Percentiles rank a stretch among this genome's conserved stretches.
Conservation (phyloP, 2,888 invertebrate species). For the Minunthozetes semirufus region DNA sequence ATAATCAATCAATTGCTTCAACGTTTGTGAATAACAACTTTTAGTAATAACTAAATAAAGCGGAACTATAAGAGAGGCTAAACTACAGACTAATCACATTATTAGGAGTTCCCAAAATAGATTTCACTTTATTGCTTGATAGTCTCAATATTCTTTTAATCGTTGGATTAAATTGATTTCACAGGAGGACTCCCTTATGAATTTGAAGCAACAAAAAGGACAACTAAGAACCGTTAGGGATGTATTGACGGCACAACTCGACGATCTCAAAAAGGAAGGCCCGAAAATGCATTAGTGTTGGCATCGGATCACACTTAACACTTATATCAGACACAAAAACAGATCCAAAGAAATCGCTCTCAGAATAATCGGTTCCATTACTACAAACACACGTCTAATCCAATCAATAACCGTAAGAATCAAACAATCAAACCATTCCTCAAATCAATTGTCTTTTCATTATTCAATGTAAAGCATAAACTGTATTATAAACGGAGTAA, state of each 20-base stretch:
- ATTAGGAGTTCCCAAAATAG: not conserved
- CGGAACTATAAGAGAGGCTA: not conserved
- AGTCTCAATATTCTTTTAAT: not conserved
- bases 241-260: slow-evolving; percentile 33
- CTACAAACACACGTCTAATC: not conserved
- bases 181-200: slow-evolving; percentile 27
- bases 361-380: not conserved
- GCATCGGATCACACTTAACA: not conserved
- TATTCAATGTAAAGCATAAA: not conserved
- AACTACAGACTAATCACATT: not conserved
- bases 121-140: not conserved
- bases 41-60: not conserved
- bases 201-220: not conserved
- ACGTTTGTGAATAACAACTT: not conserved
- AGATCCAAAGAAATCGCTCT: not conserved
- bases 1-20: not conserved
- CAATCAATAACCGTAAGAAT: slow-evolving; percentile 4
- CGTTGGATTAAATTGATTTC: not conserved
- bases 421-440: not conserved
- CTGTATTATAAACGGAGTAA: not conserved
- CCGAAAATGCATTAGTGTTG: slow-evolving; percentile 19
- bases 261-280: slow-evolving; percentile 32
- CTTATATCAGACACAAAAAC: not conserved
- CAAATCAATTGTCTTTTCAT: not conserved
- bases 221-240: slow-evolving; percentile 32